Evolutionary conservation across 1,140 invertebrate species (phyloP).

Genomic region (Brachionus sp.): DNA sequence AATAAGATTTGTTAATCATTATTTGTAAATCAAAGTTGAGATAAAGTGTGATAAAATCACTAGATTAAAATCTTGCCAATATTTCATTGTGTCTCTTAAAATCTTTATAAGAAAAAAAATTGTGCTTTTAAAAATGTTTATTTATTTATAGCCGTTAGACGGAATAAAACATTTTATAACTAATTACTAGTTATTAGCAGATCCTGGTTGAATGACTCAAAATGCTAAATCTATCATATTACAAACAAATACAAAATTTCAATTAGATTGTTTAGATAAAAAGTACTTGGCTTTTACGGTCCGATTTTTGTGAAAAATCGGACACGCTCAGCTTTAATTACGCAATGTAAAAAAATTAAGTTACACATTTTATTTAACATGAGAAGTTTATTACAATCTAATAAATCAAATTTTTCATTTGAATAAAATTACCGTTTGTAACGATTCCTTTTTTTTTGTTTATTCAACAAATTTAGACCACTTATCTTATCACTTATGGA

Average conservation of each 20-base stretch:
- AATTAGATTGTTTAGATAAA: not conserved
- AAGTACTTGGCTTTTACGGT: not conserved
- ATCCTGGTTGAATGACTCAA: not conserved
- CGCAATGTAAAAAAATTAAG: not conserved
- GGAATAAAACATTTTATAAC: not conserved
- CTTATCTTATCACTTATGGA: not conserved
- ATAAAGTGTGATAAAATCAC: not conserved
- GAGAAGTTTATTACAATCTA: not conserved
- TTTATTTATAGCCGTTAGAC: constrained; percentile 2
- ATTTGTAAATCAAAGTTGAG: constrained; percentile 6
- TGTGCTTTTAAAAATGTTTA: not conserved
- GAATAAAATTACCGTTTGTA: not conserved
- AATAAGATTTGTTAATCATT: not conserved
- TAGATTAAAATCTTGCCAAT: not conserved
- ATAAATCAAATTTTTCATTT: not conserved
- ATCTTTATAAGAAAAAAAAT: not conserved
- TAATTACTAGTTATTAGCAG: not conserved
- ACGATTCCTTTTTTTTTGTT: not conserved
- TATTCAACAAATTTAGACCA: not conserved
- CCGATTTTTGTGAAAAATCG: not conserved
- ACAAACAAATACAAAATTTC: not conserved
- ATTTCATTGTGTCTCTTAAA: not conserved
- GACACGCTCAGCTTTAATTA: not conserved
- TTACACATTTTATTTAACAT: not conserved
- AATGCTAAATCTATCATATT: not conserved